A percentile compares a stretch with the other conserved stretches of the same genome.
Conservation (phyloP, 1,140 invertebrate genomes). For the Drosophila sechellia region DNA sequence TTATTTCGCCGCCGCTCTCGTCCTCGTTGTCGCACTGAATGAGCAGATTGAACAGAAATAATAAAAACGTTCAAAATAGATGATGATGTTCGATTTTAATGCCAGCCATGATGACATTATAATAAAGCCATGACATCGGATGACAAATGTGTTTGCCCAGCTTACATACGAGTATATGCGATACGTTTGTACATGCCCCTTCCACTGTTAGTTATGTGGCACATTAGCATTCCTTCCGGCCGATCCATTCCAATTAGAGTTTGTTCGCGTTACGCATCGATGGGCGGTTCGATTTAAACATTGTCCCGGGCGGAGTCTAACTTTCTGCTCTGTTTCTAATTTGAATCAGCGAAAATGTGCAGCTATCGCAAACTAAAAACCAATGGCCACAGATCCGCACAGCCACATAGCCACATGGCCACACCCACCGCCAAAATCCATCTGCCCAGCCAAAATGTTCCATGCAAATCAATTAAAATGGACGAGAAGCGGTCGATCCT, state of each 20-base stretch:
- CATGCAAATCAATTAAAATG: conserved; percentile 78
- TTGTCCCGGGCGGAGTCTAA: conserved; percentile 5
- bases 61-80: conserved; percentile 52
- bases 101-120: conserved; percentile 39
- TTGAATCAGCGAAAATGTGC: conserved; percentile 48
- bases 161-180: not conserved
- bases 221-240: conserved; percentile 48
- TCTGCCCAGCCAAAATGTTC: conserved; percentile 33
- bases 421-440: conserved; percentile 30
- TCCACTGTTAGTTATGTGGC: conserved; percentile 27
- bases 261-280: conserved; percentile 31
- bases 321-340: conserved; percentile 32
- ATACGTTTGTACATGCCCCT: not conserved
- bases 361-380: conserved; percentile 38
- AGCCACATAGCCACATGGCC: conserved; percentile 15
- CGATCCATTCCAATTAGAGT: conserved; percentile 50
- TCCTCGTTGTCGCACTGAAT: not conserved
- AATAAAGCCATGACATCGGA: conserved; percentile 35
- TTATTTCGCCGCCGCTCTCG: not conserved
- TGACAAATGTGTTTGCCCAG: conserved; percentile 36
- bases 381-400: conserved; percentile 17
- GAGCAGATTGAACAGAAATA: conserved; percentile 11
- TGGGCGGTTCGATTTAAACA: conserved; percentile 37
- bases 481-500: conserved; percentile 46
- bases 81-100: conserved; percentile 55